A percentile compares a stretch with the other conserved stretches of the same genome.
phyloP scores from a whole-genome alignment of 2,888 invertebrate species.

The Hirudinaria manillensis region DNA sequence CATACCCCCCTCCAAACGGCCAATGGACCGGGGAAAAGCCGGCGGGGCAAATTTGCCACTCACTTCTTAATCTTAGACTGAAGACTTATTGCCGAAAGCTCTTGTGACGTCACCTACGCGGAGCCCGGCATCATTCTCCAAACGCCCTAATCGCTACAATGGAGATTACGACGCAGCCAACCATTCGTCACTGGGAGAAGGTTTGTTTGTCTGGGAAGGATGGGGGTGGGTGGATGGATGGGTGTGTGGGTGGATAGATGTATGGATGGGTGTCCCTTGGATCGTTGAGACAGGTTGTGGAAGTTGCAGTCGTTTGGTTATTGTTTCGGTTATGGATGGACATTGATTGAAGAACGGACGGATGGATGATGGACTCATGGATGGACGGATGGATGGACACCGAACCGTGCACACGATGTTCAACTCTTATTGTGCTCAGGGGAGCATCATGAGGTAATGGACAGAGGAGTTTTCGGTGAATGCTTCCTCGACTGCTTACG shows the following conservation, averaged over 20 bases:
- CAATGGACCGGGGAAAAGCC: too few relatives aligned
- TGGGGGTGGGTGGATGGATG: background rate
- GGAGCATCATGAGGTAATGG: too few relatives aligned
- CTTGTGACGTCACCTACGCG: constrained; percentile 12
- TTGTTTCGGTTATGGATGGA: background rate
- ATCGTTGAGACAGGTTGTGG: background rate
- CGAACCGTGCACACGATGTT: too few relatives aligned
- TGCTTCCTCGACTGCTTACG: too few relatives aligned
- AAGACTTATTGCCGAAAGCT: background rate
- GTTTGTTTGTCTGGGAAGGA: background rate
- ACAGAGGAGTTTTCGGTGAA: too few relatives aligned
- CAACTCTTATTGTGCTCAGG: too few relatives aligned
- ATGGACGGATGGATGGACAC: too few relatives aligned
- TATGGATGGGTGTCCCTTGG: background rate
- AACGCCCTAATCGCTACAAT: constrained; percentile 16
- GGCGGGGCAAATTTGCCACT: too few relatives aligned
- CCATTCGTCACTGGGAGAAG: constrained; percentile 3
- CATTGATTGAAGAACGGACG: background rate
- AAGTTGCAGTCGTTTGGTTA: background rate
- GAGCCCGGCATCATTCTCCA: constrained; percentile 4
- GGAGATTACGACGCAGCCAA: background rate
- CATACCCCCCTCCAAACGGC: too few relatives aligned
- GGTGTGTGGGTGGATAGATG: background rate
- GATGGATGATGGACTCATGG: too few relatives aligned
- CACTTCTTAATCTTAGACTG: background rate